Conservation (phyloP, 1,140 invertebrate species). For the Pseudoatta argentina region DNA sequence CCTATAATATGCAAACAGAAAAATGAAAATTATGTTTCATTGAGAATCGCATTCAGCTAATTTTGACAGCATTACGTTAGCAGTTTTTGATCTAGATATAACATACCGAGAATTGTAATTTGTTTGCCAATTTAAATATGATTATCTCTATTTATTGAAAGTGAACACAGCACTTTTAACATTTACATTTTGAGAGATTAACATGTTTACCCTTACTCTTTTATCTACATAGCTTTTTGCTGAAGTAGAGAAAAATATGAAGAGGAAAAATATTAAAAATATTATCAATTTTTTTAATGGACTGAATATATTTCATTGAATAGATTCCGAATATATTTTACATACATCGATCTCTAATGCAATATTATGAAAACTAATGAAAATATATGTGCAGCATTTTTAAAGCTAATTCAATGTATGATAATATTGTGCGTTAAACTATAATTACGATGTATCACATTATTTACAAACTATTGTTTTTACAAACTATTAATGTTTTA, state of each 20-base stretch:
- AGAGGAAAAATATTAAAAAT: background rate
- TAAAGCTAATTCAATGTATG: background rate
- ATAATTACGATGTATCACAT: background rate
- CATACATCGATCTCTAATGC: background rate
- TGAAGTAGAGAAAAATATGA: background rate
- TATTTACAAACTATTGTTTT: background rate
- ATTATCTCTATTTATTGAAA: constrained; percentile 19
- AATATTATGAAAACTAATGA: background rate
- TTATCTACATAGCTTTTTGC: background rate
- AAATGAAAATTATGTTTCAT: background rate
- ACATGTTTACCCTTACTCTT: background rate
- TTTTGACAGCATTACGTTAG: constrained; percentile 2
- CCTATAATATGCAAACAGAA: background rate
- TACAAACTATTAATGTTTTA: background rate
- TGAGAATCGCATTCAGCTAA: background rate
- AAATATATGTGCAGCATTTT: background rate
- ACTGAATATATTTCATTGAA: no score
- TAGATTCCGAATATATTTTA: background rate
- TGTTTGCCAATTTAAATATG: background rate
- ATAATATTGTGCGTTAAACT: background rate
- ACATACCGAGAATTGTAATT: background rate
- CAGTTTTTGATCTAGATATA: constrained; percentile 1
- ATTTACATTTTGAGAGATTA: background rate
- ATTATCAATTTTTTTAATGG: background rate
- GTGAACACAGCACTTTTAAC: background rate